Evolutionary conservation across 2,797 vertebrate species (phyloP).

Genomic region (Notoglanidium macrostoma): DNA sequence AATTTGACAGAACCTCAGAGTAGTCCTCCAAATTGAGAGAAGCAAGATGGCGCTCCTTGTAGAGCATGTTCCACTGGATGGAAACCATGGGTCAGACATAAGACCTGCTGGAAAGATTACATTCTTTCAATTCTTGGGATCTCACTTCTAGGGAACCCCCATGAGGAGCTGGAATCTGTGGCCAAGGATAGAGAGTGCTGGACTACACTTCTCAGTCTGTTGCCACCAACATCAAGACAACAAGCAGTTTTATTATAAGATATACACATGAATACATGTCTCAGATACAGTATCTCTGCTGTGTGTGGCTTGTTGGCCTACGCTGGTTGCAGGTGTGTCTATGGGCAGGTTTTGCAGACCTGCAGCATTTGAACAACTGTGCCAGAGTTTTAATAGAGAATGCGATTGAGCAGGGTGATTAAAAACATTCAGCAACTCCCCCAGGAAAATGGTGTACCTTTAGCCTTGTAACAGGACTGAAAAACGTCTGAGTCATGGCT

Average conservation of each 20-base stretch:
- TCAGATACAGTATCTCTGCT: background rate
- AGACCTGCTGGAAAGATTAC: background rate
- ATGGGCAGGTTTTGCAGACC: slow-evolving; percentile 12
- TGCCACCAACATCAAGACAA: background rate
- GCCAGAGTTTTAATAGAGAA: slow-evolving; percentile 25
- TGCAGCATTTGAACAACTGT: slow-evolving; percentile 5
- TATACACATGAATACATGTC: background rate
- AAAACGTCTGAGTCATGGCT: slow-evolving; percentile 27
- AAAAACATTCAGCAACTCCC: background rate
- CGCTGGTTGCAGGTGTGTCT: background rate
- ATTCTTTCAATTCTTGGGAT: background rate
- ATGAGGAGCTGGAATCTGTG: background rate
- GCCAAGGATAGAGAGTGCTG: background rate
- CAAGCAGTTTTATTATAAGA: background rate
- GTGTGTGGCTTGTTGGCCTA: background rate
- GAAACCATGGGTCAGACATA: background rate
- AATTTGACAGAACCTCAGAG: background rate
- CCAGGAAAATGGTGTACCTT: slow-evolving; percentile 7
- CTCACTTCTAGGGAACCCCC: background rate
- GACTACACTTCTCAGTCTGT: background rate
- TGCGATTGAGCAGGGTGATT: background rate
- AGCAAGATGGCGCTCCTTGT: background rate
- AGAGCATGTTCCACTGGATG: background rate
- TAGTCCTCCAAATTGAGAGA: background rate
- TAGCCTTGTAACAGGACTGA: background rate